Base-by-base conservation (phyloP, 2,113 vertebrate genomes). In the Parotia lawesii region DNA sequence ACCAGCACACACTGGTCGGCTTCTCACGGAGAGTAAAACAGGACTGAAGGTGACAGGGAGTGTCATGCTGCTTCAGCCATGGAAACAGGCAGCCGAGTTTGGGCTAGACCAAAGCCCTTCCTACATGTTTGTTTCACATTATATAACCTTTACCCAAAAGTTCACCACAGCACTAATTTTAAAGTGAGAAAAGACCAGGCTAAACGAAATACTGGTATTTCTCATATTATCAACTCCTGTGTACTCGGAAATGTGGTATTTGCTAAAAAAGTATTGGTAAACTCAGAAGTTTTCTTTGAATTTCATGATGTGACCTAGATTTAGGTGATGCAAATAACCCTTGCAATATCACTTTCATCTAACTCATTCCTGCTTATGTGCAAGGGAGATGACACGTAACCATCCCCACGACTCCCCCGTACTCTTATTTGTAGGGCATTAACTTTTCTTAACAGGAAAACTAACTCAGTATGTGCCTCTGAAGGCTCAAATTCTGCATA, bases 251-350 rank as follows among this genome's bases (percentile, higher is more conserved):
- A 81, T 86, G 90, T 89, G 78, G 83, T 79, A 76, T 56, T 89
- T 85, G 54, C 93, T 95, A 84, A 87, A 95, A 81, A 80, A 23
- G 7, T 75, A 53, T 45, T 17, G 5, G 86, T 93, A 85, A 96
- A 93, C 82, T 85, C 71, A 51, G 42, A 84, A 86, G 84, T 93
- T 82, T 85, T 82, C 87, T 95, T 93, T 87, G 85, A 85, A 94
- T 89, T 78, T 94, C 76, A n/a, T 77, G 7, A 40, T 71, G 75
- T 92, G 93, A 87, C 79, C 94, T 93, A 93, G 79, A 89, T 94
- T 78, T 54, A 51, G 50, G 87, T 84, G 50, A 40, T 71, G 40
- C 45, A 70, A 42, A 66, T 89, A 94, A 89, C 62, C 48, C 84
- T 82, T 75, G 60, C 74, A 84, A 31, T 51, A 28, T 38, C 29